Evolutionary conservation across 2,888 invertebrate species (phyloP).

Genomic region (Tuta absoluta): DNA sequence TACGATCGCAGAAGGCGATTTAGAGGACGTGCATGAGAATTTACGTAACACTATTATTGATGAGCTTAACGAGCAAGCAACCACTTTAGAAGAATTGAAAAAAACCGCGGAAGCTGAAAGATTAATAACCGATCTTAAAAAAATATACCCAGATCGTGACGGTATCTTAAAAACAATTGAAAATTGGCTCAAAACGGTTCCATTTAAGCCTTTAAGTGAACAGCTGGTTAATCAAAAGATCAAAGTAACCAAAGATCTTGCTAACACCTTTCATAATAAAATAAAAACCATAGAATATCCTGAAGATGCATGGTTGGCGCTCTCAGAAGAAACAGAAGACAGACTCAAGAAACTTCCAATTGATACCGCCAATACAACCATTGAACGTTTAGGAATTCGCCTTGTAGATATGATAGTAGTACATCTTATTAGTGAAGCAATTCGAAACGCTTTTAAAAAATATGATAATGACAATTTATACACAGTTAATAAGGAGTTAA

Average conservation of each 20-base stretch:
- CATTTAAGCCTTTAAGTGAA: not conserved
- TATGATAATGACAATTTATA: not conserved
- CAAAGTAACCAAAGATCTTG: not conserved
- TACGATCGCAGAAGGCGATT: not conserved
- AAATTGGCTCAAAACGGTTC: not conserved
- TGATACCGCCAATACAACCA: not conserved
- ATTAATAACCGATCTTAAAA: not conserved
- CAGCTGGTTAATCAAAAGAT: slow-evolving; percentile 5
- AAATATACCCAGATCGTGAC: not conserved
- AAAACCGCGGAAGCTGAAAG: not conserved
- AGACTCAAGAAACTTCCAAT: not conserved
- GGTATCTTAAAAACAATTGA: not conserved
- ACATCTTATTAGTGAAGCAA: not conserved
- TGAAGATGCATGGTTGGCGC: not conserved
- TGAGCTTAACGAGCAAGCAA: not conserved
- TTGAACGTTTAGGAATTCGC: not conserved
- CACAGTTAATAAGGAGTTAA: not conserved
- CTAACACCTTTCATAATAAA: not conserved
- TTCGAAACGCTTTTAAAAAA: not conserved
- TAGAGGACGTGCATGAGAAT: not conserved
- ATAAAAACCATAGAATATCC: not conserved
- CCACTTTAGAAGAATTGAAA: not conserved
- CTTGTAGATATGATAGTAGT: not conserved
- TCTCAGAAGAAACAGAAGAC: not conserved
- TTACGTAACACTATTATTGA: not conserved